Evolutionary conservation across 2,888 invertebrate species (phyloP), one percentile per base, ranked within the genome.

Genomic region (Ctenicera cuprea): DNA sequence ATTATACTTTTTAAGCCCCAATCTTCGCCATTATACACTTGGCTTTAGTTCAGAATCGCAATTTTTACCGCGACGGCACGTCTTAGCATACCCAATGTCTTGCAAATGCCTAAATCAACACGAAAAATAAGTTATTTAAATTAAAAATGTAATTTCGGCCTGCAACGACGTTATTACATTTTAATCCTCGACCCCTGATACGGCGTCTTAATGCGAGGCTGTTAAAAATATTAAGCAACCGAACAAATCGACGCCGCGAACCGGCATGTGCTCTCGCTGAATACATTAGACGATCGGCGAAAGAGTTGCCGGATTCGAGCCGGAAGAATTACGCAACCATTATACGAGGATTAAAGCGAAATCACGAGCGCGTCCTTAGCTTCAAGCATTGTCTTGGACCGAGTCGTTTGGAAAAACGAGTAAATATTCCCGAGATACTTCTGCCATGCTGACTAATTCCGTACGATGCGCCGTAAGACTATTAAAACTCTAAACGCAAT

Each of bases 1-100:
- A 91, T 91, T 91, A 91, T 91, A 91, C 91, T 91, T 91, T 91
- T 91, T 91, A 91, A 91, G 91, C 91, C 88, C 91, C 91, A 91
- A 91, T 91, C 91, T 91, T 90, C 89, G 89, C 90, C 91, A 90
- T 91, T 91, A 90, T 90, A 91, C 90, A 91, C 90, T 90, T 91
- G 91, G 91, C 91, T 91, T 91, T 91, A 90, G 90, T 89, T 89
- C 88, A 88, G 90, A 91, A 91, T 91, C 91, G 90, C 91, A 91
- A 91, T 91, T 91, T 91, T 91, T 91, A 90, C 90, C 89, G 89
- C 89, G 90, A 89, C 88, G 90, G 91, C 91, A 91, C 91, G 91
- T 91, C 91, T 86, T 85, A 86, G 83, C 82, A 79, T 88, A 89
- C 89, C 89, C 89, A 89, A 88, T 88, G 87, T 87, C 80, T 81